Evolutionary conservation across 2,888 invertebrate species (phyloP).

Genomic region (Halictus quadricinctus): DNA sequence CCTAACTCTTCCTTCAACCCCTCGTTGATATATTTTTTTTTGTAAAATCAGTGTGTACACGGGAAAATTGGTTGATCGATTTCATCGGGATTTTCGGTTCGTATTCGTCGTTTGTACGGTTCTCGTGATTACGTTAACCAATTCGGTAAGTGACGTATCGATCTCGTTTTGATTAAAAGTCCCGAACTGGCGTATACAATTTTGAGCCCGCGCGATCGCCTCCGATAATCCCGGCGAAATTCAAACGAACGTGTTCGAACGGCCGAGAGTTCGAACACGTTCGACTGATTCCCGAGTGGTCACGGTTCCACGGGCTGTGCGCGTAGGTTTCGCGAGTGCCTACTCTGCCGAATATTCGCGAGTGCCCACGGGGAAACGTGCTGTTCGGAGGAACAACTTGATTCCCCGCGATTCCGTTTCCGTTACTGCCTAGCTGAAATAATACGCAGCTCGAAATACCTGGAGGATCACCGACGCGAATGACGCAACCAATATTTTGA

Average conservation of each 20-base stretch:
- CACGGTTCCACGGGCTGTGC: neutral
- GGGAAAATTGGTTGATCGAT: neutral
- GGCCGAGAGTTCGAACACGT: neutral
- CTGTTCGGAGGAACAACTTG: conserved; percentile 21
- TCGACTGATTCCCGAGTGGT: neutral
- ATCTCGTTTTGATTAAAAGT: neutral
- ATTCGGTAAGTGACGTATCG: neutral
- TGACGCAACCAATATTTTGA: conserved; percentile 21
- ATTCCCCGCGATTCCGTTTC: conserved; percentile 43
- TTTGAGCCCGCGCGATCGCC: neutral
- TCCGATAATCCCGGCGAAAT: neutral
- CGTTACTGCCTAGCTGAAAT: conserved; percentile 23
- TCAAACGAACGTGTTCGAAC: neutral
- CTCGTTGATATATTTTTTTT: neutral
- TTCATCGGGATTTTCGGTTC: neutral
- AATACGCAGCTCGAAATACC: conserved; percentile 36
- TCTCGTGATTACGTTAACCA: neutral
- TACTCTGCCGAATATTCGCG: conserved; percentile 28
- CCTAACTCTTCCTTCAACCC: too few relatives aligned
- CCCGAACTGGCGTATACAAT: neutral
- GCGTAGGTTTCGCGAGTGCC: neutral
- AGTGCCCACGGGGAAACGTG: neutral
- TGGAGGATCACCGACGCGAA: neutral
- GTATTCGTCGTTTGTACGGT: neutral
- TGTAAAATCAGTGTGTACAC: neutral